A percentile compares a stretch with the other conserved stretches of the same genome.
Conservation (phyloP, 1,140 invertebrate species). For the Monomorium pharaonis region DNA sequence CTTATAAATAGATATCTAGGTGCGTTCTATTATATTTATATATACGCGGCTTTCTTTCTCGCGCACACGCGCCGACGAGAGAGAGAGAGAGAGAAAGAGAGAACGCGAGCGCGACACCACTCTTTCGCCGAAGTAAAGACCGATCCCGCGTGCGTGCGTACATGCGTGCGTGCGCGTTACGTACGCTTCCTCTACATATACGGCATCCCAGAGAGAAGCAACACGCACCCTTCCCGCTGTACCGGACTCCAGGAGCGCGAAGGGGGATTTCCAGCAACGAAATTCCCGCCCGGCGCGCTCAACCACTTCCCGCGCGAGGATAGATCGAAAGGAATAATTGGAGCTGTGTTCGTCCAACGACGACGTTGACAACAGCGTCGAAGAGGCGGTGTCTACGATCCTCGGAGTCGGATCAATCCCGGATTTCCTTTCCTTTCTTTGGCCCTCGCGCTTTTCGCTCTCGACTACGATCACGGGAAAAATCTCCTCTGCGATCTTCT, state of each 20-base stretch:
- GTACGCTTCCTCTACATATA: slow-evolving; percentile 19
- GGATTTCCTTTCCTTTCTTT: neutral
- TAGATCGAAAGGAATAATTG: neutral
- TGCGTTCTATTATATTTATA: slow-evolving; percentile 80
- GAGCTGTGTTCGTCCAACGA: neutral
- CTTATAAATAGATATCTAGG: slow-evolving; percentile 81
- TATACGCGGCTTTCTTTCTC: slow-evolving; percentile 63
- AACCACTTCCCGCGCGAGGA: neutral
- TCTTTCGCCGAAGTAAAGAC: slow-evolving; percentile 16
- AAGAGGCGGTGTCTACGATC: neutral
- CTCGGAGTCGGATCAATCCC: slow-evolving; percentile 24
- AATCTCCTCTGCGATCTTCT: neutral
- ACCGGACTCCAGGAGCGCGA: neutral
- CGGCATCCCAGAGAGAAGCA: slow-evolving; percentile 12
- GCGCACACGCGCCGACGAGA: neutral
- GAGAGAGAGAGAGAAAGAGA: neutral
- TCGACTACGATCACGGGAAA: slow-evolving; percentile 1
- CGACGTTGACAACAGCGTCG: neutral
- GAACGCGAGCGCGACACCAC: slow-evolving; percentile 20
- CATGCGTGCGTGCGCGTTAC: slow-evolving; percentile 41
- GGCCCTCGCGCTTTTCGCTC: neutral
- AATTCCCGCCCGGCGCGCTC: neutral
- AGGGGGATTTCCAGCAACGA: neutral
- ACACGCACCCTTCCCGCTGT: neutral
- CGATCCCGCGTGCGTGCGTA: slow-evolving; percentile 6